Base-by-base conservation (phyloP, 2,888 invertebrate species). In the Agrochola macilenta region DNA sequence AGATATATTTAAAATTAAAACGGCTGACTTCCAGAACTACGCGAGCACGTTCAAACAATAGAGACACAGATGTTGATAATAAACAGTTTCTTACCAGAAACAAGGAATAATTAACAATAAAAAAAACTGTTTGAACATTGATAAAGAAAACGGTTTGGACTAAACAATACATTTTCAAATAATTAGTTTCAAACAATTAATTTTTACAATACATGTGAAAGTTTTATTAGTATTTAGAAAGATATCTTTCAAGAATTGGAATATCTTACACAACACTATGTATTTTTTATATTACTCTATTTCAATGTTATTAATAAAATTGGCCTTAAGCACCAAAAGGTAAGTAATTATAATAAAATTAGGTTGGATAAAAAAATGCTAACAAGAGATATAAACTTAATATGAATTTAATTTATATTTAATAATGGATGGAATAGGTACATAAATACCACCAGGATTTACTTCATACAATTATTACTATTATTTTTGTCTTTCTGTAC, bases 401-500 rank as follows among this genome's bases (percentile, higher is more conserved):
- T 79, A 75, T 65, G 46, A 76, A 76, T 76, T 78, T 43, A 74
- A 82, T 76, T 69, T 65, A 84, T 71, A 73, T 76, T 77, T 52
- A 78, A 84, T 79, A 82, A 85, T 88, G 89, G 88, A 90, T 89
- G 90, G 89, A 90, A 85, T 89, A 88, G 79, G 83, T 88, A 87
- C 72, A 77, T 81, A 85, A 76, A 79, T 78, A 85, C 75, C 85
- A 73, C 61, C 76, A 81, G 74, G 76, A 83, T 83, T 81, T 70
- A 77, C 63, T 88, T 76, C 73, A 81, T 79, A 84, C 75, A 79
- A 81, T 84, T 80, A 87, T 78, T 69, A 76, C 61, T 83, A 83
- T 75, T 77, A 74, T 46, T 69, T 83, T 82, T 92, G 93, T 92
- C 92, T 93, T 93, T 93, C 86, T 87, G 88, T 89, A 89, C 86